Percentiles rank a stretch among this genome's conserved stretches.
Evolutionary conservation across 1,140 invertebrate genomes (phyloP).

Genomic region (Dendroctonus ponderosae): DNA sequence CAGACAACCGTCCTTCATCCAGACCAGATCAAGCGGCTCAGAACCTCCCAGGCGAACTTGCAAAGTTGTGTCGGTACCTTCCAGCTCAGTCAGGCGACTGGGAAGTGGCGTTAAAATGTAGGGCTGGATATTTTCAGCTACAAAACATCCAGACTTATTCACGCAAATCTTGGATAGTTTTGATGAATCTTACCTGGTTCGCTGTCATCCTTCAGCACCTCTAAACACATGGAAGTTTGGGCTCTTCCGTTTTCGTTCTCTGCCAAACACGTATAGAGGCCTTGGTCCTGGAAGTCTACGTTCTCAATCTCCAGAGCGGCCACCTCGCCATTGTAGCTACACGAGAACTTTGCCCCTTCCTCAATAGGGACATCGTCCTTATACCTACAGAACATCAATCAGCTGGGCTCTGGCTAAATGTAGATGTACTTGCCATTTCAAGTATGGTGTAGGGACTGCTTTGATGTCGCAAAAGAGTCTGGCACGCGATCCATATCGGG

Average conservation of each 20-base stretch:
- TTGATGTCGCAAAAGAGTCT: slow-evolving; percentile 58
- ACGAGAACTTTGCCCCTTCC: slow-evolving; percentile 48
- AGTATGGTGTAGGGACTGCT: slow-evolving; percentile 58
- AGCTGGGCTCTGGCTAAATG: neutral
- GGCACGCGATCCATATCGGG: slow-evolving; percentile 56
- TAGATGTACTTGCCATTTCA: slow-evolving; percentile 51
- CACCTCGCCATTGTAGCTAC: slow-evolving; percentile 49
- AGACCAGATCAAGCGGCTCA: slow-evolving; percentile 65
- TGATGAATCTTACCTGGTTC: neutral
- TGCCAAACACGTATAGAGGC: slow-evolving; percentile 72
- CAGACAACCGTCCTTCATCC: slow-evolving; percentile 68
- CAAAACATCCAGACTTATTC: neutral
- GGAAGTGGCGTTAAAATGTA: slow-evolving; percentile 36
- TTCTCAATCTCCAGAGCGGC: slow-evolving; percentile 56
- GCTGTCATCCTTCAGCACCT: slow-evolving; percentile 28
- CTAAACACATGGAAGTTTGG: slow-evolving; percentile 33
- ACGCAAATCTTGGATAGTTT: neutral
- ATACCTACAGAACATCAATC: slow-evolving; percentile 37
- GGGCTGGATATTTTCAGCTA: slow-evolving; percentile 32
- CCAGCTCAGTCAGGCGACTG: neutral
- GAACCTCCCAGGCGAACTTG: slow-evolving; percentile 49
- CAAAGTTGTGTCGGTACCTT: slow-evolving; percentile 37
- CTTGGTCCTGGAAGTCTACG: slow-evolving; percentile 56
- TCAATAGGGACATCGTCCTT: slow-evolving; percentile 58
- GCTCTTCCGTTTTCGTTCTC: slow-evolving; percentile 63